phyloP scores from a whole-genome alignment of 2,888 invertebrate genomes.

The Holacanthella duospinosa region DNA sequence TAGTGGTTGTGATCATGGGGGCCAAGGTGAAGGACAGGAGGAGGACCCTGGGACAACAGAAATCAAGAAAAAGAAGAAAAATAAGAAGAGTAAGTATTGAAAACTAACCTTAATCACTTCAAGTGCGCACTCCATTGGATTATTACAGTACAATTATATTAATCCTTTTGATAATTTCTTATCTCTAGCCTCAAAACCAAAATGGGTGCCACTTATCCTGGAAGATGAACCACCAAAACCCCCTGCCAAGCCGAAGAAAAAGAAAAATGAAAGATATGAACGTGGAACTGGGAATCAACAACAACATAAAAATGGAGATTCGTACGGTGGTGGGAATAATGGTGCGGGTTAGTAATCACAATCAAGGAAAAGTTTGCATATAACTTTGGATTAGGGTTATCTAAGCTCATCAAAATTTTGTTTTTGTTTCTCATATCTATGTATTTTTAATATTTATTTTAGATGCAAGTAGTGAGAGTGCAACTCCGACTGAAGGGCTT shows the following conservation, averaged over 20 bases:
- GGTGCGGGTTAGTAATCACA: not conserved
- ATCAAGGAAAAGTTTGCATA: not conserved
- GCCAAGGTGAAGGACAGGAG: not conserved
- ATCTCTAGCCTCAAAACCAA: not conserved
- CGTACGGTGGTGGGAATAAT: not conserved
- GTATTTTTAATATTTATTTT: not conserved
- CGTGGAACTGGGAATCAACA: not conserved
- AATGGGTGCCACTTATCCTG: conserved; percentile 2
- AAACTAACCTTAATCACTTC: no score
- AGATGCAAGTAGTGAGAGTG: not conserved
- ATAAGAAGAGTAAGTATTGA: not conserved
- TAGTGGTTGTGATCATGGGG: not conserved
- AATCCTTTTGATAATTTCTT: not conserved
- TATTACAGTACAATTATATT: not conserved
- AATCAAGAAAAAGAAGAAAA: not conserved
- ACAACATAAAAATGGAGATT: not conserved
- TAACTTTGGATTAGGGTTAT: no score
- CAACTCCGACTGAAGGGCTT: not conserved
- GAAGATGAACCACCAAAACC: conserved; percentile 2
- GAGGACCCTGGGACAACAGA: not conserved
- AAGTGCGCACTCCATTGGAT: not conserved
- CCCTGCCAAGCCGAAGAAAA: not conserved
- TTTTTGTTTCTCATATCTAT: not conserved
- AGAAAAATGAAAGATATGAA: not conserved
- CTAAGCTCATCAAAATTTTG: no score